These are phyloP conservation scores for Folsomia candida DNA, from an alignment of 2,888 invertebrate genomes.

Conservation along the genomic window DNA sequence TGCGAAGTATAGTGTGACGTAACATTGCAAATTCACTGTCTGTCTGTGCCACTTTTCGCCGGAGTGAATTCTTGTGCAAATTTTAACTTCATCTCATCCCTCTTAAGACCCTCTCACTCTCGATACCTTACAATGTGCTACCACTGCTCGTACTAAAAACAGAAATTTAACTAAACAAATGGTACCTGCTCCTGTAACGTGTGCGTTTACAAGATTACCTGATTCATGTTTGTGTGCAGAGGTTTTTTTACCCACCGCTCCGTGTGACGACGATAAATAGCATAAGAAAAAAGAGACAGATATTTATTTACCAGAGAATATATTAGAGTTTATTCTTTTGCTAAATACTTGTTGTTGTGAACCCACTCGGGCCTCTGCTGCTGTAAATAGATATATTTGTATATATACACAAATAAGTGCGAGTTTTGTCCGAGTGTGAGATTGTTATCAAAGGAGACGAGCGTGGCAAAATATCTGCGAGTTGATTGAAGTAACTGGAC, in stretches of 20 bases:
- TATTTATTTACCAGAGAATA: not conserved
- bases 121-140: not conserved
- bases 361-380: no score
- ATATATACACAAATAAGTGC: no score
- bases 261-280: not conserved
- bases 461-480: not conserved
- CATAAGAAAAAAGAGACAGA: not conserved
- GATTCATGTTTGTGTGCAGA: not conserved
- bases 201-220: not conserved
- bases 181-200: constrained; percentile 3
- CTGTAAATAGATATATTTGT: no score
- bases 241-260: not conserved
- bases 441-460: no score
- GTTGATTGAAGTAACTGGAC: constrained; percentile 2
- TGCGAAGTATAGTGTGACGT: constrained; percentile 40
- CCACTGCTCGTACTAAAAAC: not conserved
- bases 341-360: no score
- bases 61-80: constrained; percentile 49
- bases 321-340: not conserved
- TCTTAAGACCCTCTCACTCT: not conserved
- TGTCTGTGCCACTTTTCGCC: constrained; percentile 49
- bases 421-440: no score
- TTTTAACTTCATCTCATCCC: constrained; percentile 40
- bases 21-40: constrained; percentile 25
- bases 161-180: not conserved